Evolutionary conservation across 2,888 invertebrate genomes (phyloP).

Genomic region (Colostygia pectinataria): DNA sequence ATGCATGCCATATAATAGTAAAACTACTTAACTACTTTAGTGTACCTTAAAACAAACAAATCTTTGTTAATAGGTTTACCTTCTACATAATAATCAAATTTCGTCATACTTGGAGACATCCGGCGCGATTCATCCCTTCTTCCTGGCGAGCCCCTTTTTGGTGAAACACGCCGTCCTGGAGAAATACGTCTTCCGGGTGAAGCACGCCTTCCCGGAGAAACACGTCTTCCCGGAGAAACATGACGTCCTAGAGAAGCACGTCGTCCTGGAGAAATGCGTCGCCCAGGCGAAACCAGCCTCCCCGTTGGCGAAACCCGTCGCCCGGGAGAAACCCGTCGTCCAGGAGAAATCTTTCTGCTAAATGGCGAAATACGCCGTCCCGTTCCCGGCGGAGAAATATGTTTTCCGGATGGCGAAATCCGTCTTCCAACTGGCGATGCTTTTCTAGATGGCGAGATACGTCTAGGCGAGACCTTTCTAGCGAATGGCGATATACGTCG

Average conservation of each 20-base stretch:
- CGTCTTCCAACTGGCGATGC: slow-evolving; percentile 1
- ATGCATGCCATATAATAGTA: too few relatives aligned
- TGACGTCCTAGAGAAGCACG: slow-evolving; percentile 23
- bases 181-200: slow-evolving; percentile 40
- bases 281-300: not conserved
- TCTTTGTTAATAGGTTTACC: slow-evolving; percentile 18
- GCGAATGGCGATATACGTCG: slow-evolving; percentile 15
- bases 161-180: slow-evolving; percentile 27
- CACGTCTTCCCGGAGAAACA: slow-evolving; percentile 31
- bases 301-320: slow-evolving; percentile 24
- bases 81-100: slow-evolving; percentile 22
- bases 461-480: slow-evolving; percentile 4
- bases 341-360: slow-evolving; percentile 32
- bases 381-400: slow-evolving; percentile 1
- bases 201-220: slow-evolving; percentile 32
- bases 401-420: slow-evolving; percentile 2
- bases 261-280: slow-evolving; percentile 4
- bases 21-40: not conserved
- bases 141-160: slow-evolving; percentile 32
- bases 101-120: slow-evolving; percentile 37
- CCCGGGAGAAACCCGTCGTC: slow-evolving; percentile 30
- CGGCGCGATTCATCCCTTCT: slow-evolving; percentile 28
- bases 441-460: not conserved
- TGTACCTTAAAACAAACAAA: not conserved
- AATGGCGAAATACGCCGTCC: slow-evolving; percentile 15